Evolutionary conservation across 2,888 invertebrate species (phyloP), one percentile per base, ranked within the genome.

Genomic region (Pterostichus madidus): DNA sequence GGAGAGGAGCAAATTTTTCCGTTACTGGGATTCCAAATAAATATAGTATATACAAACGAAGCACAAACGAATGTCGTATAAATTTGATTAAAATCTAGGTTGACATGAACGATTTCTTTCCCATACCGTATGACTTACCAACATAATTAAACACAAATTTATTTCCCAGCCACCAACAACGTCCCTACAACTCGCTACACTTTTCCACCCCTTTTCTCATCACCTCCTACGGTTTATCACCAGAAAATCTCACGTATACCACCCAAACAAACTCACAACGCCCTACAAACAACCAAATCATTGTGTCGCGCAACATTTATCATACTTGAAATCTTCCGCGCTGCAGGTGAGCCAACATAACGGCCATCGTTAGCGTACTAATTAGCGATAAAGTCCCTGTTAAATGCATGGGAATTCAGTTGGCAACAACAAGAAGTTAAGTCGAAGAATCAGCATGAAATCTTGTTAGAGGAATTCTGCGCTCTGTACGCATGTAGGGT

Each of bases 271-370:
- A 31, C 59, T 31, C 59, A 8, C 5, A 56, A 56, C 31, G 11
- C 64, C 64, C 64, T 13, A 32, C 32, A 64, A 64, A 64, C 64
- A 64, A 32, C n/a, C n/a, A 64, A n/a, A 5, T 11, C 24, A 64
- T 64, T 64, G 64, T 64, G 39, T 39, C 6, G 39, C n/a, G 10
- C 11, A 24, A 59, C 24, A n/a, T 64, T 64, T 64, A 64, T 64
- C 64, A 64, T 13, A 59, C 35, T 64, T 64, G 2, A 31, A 32
- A 64, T 64, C 64, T 64, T 35, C 59, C 32, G 64, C 64, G 10
- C 64, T 13, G 64, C 64, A 64, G 64, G 64, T 64, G 64, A 32
- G 35, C 64, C 64, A 64, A 64, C 64, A 35, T 39, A 32, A 64
- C 64, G n/a, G 35, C 64, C 64, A 35, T 49, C 49, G 49, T 64